Base-by-base conservation (phyloP, 1,140 invertebrate genomes). In the Trichogramma pretiosum region DNA sequence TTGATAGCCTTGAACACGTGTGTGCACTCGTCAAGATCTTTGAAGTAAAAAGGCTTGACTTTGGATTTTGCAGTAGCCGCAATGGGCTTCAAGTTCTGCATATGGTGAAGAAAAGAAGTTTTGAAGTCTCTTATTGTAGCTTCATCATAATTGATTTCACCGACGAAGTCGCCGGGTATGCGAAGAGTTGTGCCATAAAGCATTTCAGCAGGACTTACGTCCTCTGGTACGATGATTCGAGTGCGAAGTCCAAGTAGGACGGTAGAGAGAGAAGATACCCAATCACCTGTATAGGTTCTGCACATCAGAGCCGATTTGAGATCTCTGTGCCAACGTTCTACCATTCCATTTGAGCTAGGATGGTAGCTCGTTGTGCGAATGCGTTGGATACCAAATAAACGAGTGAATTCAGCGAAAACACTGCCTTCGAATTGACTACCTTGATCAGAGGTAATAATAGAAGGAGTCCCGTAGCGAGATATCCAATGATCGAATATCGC, bases 191-290 rank as follows among this genome's bases (percentile, higher is more conserved):
- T 54, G n/a, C n/a, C n/a, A n/a, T n/a, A n/a, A n/a, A n/a, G n/a
- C n/a, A n/a, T n/a, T n/a, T n/a, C n/a, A n/a, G 0, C 68, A 68
- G 40, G 59, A 72, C 62, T n/a, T n/a, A n/a, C n/a, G n/a, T n/a
- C n/a, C n/a, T n/a, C n/a, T n/a, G n/a, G n/a, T n/a, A n/a, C n/a
- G 1, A 57, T 50, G 7, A n/a, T n/a, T n/a, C n/a, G n/a, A n/a
- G 61, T 46, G 22, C 68, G 37, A 0, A 72, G 50, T 3, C 70
- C 71, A 0, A 74, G 46, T 0, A 75, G 50, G 3, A 74, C 63
- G 1, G 59, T 46, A 3, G 72, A 67, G 5, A 75, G 53, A 1
- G 56, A n/a, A n/a, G n/a, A n/a, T n/a, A n/a, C n/a, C n/a, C n/a
- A n/a, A n/a, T n/a, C n/a, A n/a, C n/a, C n/a, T n/a, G n/a, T n/a